Evolutionary conservation across 2,797 vertebrate genomes (phyloP).

Genomic region (Lutjanus argentimaculatus): DNA sequence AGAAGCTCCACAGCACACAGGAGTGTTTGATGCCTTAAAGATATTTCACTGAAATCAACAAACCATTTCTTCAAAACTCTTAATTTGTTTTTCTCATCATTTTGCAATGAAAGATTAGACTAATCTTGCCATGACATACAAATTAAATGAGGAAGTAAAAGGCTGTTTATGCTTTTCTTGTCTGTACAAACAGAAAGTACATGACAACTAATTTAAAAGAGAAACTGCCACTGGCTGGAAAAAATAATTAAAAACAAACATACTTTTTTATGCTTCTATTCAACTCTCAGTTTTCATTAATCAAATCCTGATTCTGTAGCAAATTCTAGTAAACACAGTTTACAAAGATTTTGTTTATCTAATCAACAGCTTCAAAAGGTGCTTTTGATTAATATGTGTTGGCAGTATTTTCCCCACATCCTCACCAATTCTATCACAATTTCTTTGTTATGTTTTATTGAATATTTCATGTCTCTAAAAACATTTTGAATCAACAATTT

Average conservation of each 20-base stretch:
- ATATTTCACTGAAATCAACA: background rate
- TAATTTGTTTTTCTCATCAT: background rate
- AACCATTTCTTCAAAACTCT: background rate
- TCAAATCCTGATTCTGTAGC: background rate
- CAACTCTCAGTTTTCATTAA: background rate
- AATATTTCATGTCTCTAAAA: background rate
- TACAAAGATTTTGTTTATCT: background rate
- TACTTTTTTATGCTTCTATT: background rate
- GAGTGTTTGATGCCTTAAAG: background rate
- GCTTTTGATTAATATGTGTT: background rate
- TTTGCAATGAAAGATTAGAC: background rate
- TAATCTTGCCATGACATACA: background rate
- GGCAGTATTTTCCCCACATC: background rate
- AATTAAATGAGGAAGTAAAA: background rate
- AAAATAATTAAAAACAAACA: background rate
- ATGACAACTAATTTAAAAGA: background rate
- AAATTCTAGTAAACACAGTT: background rate
- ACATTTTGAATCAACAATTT: background rate
- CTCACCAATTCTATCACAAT: background rate
- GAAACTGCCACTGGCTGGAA: background rate
- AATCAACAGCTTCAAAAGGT: background rate
- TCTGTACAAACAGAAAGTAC: background rate
- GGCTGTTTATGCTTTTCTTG: background rate
- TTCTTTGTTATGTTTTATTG: background rate
- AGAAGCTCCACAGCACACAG: background rate